Conservation (phyloP, 2,797 vertebrate species). For the Coluber constrictor region DNA sequence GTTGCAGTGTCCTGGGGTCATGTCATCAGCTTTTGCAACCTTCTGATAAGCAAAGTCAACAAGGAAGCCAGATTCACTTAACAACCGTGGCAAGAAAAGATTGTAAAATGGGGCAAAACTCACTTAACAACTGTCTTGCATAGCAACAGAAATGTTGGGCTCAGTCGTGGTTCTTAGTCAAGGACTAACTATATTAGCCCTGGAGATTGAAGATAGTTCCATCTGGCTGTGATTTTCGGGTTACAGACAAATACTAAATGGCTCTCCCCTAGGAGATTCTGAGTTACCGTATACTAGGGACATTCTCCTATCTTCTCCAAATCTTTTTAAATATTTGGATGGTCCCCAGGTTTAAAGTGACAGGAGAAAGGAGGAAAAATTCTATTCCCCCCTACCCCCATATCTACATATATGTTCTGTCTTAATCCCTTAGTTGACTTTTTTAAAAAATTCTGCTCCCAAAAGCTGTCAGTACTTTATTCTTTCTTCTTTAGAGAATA, state of each 20-base stretch:
- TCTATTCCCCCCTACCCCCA: background rate
- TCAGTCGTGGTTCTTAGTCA: background rate
- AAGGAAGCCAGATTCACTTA: background rate
- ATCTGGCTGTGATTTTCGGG: background rate
- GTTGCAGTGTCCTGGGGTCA: background rate
- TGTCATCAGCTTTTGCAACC: background rate
- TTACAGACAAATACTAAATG: background rate
- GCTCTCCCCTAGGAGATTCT: background rate
- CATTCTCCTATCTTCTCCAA: background rate
- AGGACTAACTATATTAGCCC: background rate
- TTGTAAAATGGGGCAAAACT: background rate
- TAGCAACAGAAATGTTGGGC: background rate
- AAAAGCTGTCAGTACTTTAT: background rate
- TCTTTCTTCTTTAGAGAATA: background rate
- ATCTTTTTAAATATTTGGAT: background rate
- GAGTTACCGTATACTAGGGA: background rate
- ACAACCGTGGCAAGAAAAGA: background rate
- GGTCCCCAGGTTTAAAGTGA: background rate
- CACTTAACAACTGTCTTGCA: background rate
- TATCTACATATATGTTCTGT: background rate
- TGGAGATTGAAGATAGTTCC: background rate
- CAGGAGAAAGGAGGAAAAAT: background rate
- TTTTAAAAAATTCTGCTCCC: background rate
- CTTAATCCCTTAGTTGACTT: background rate
- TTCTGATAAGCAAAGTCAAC: background rate